Base-by-base conservation (phyloP, 2,113 vertebrate genomes). In the Bubo blakistoni region DNA sequence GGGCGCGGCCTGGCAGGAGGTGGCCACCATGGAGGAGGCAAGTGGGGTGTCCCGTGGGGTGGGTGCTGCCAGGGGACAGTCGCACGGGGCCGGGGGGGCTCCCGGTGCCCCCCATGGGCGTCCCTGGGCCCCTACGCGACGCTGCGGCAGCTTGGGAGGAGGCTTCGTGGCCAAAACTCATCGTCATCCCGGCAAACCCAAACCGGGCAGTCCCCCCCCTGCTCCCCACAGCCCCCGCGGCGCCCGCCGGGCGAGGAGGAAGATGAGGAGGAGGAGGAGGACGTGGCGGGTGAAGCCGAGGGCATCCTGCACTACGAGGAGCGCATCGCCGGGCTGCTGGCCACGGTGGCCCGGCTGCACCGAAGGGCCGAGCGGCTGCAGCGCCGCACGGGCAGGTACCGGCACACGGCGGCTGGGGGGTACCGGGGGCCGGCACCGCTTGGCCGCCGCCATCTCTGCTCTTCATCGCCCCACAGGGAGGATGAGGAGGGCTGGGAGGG, bases 281-380 rank as follows among this genome's bases (percentile, higher is more conserved):
- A 55, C 20, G 34, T 10, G 6, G 91, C 13, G 1, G 92, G 24
- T 17, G 83, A 92, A 1, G 6, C 73, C 0, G 26, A n/a, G 11
- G 81, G 54, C 25, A 27, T 95, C 79, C 97, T 96, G 36, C 94
- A 91, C 59, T 98, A 96, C 9, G 98, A 99, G 87, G 97, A 97
- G 16, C 90, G 88, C 67, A 92, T 98, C 32, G 87, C 97, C 2
- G 93, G 94, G 9, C 96, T 97, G 66, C 97, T 97, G 71, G 97
- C 84, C 29, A 97, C 97, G 17, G 96, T 97, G 7, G 95, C 97
- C 11, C 97, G 97, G 42, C 96, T 98, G 30, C 98, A 98, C 62
- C 92, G 57, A 42, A 98, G 97, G 88, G 98, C 98, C 66, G 96
- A 98, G 8, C 95, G 74, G 46, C 94, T 98, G 40, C 98, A 98